Conservation (phyloP, 2,888 invertebrate species). For the Drosophila anceps region DNA sequence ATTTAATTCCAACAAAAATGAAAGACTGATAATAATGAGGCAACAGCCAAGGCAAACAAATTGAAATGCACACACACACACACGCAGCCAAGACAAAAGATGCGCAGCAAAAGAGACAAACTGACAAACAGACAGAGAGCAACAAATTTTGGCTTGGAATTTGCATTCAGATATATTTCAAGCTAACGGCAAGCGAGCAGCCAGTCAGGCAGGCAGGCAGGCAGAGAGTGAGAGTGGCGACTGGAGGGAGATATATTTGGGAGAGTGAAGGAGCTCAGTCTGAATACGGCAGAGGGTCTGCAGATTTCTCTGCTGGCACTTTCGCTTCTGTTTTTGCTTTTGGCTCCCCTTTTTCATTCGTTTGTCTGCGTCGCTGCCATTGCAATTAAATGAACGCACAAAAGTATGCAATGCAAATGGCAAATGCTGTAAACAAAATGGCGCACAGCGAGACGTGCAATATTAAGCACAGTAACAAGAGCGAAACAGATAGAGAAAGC, state of each 20-base stretch:
- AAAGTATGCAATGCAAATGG: constrained; percentile 69
- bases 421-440: constrained; percentile 27
- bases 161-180: constrained; percentile 49
- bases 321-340: constrained; percentile 3
- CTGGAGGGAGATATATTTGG: neutral
- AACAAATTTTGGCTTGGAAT: constrained; percentile 52
- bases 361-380: constrained; percentile 31
- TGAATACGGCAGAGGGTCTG: neutral
- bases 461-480: constrained; percentile 7
- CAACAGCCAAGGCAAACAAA: constrained; percentile 46
- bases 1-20: constrained; percentile 66
- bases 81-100: constrained; percentile 1
- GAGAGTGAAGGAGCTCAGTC: neutral
- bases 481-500: neutral
- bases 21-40: constrained; percentile 36
- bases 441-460: constrained; percentile 16
- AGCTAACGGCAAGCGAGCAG: constrained; percentile 36
- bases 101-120: neutral
- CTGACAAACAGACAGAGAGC: constrained; percentile 13
- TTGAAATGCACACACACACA: constrained; percentile 28
- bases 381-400: constrained; percentile 72
- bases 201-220: neutral
- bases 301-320: neutral
- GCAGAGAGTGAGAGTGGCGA: neutral
- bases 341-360: neutral